These are phyloP conservation scores for Epizoanthus rinbou DNA, from an alignment of 92 coral and sea anemone genomes.

Conservation along the genomic window DNA sequence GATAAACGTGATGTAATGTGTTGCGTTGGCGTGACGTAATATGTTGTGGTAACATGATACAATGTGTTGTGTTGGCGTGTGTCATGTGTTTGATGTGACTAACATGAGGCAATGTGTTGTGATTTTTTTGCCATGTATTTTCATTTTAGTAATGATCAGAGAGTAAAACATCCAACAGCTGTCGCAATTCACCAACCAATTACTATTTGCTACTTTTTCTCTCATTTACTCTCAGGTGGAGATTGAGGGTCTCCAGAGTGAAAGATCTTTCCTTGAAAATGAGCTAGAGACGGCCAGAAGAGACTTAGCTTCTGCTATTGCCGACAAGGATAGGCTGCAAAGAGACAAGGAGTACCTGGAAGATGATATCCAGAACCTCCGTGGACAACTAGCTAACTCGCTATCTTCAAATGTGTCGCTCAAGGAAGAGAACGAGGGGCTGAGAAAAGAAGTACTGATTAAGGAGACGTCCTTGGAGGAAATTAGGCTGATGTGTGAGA, in stretches of 20 bases:
- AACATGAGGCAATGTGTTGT: no score
- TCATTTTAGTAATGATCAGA: no score
- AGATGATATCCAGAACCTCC: conserved; percentile 50
- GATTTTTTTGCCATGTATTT: no score
- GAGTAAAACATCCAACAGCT: no score
- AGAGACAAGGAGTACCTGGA: conserved; percentile 58
- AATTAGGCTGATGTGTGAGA: conserved; percentile 58
- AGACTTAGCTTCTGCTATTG: conserved; percentile 50
- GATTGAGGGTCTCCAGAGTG: conserved; percentile 61
- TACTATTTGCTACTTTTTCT: not conserved
- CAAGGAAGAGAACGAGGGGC: conserved; percentile 61
- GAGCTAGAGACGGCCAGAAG: conserved; percentile 61
- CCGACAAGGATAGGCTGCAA: conserved; percentile 49
- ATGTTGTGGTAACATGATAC: no score
- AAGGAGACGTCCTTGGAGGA: conserved; percentile 67
- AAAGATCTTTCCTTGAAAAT: conserved; percentile 59
- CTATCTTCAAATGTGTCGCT: conserved; percentile 46
- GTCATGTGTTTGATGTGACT: no score
- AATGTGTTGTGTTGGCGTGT: no score
- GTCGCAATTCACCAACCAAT: not conserved
- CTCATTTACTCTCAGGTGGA: conserved; percentile 6
- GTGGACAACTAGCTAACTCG: conserved; percentile 51
- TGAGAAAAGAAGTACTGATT: conserved; percentile 48
- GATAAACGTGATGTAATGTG: no score
- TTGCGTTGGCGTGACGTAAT: no score